Base-by-base conservation (phyloP, 2,797 vertebrate species). In the Trachops cirrhosus region DNA sequence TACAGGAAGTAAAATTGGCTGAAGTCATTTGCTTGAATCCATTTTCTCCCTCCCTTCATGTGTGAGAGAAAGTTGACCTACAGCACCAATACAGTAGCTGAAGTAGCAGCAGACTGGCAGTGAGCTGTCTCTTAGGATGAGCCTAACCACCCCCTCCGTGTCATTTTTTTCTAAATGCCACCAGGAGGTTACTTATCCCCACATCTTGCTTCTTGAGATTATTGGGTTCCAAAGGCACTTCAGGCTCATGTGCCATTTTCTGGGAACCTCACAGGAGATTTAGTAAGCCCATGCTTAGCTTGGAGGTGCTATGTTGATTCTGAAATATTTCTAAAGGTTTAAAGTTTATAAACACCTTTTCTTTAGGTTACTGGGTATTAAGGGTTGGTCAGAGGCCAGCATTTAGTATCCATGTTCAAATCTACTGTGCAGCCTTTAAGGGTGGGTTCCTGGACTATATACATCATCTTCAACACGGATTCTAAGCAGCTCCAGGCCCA, bases 111-210 rank as follows among this genome's bases (percentile, higher is more conserved):
- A 93, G 67, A 85, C 32, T 82, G 74, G 68, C 86, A 92, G 64
- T 80, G n/a, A 79, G 41, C 9, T 93, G 34, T 62, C 67, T 57
- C 48, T 91, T 86, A 77, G 70, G 46, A 86, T 89, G 67, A 10
- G 19, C 85, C 41, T 91, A 39, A 68, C 19, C 7, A 21, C 19
- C 54, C 22, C 10, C 54, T 4, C 24, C 67, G 62, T 74, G 83
- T 92, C 8, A 62, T 93, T 91, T 95, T 95, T 93, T 95, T 71
- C 32, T 67, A 90, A 91, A 67, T 93, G 50, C 79, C 46, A 93
- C 59, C 71, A 44, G n/a, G 67, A 80, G 54, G 64, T 95, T 91
- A 85, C 92, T 95, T 90, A 89, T 75, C 29, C 48, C 71, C 73
- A 6, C 8, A 5, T 84, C 64, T 93, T 90, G 82, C n/a, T 59